These are phyloP conservation scores for Phenganax subtilis DNA, from an alignment of 92 coral and sea anemone genomes.

Conservation along the genomic window DNA sequence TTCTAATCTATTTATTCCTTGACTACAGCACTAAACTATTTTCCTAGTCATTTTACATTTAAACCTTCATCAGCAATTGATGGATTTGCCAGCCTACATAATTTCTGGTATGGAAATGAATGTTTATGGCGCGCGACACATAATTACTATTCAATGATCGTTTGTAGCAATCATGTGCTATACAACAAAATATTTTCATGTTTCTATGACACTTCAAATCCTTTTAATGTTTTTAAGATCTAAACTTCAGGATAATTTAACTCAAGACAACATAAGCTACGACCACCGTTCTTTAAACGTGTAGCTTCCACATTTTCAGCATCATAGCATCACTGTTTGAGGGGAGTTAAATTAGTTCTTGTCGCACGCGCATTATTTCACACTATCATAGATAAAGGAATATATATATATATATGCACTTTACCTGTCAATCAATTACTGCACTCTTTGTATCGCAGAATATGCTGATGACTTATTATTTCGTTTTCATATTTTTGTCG, in stretches of 20 bases:
- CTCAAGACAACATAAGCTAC: background rate
- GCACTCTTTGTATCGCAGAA: background rate
- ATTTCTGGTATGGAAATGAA: background rate
- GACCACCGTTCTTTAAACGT: background rate
- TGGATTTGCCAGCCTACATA: slow-evolving; percentile 16
- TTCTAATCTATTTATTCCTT: slow-evolving; percentile 13
- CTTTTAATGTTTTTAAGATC: background rate
- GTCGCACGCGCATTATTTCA: background rate
- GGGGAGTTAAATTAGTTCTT: background rate
- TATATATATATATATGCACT: background rate
- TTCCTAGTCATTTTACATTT: slow-evolving; percentile 25
- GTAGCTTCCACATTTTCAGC: background rate
- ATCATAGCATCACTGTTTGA: background rate
- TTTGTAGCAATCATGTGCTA: slow-evolving; percentile 17
- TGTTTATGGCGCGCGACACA: slow-evolving; percentile 34
- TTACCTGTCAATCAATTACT: background rate
- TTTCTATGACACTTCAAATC: background rate
- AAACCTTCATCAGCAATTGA: slow-evolving; percentile 31
- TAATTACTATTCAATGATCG: slow-evolving; percentile 35
- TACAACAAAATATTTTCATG: background rate
- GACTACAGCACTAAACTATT: slow-evolving; percentile 16
- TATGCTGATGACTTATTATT: no score
- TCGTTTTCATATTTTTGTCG: no score
- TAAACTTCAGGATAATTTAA: no score
- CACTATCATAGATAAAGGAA: slow-evolving; percentile 18